Evolutionary conservation across 2,888 invertebrate genomes (phyloP), one percentile per base, ranked within the genome.

Genomic region (Cacoxenus indagator): DNA sequence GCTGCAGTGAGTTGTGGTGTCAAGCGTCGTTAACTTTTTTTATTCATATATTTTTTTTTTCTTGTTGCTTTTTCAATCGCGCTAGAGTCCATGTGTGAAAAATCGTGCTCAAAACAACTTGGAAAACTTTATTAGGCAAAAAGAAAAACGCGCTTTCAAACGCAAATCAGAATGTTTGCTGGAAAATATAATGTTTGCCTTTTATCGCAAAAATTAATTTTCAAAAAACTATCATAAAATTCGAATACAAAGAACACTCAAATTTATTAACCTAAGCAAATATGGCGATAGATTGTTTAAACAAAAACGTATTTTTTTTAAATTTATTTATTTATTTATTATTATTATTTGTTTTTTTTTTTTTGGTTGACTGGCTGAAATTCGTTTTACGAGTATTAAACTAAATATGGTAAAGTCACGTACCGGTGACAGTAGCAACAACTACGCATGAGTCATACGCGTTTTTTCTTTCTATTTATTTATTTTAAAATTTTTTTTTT

Each of bases 201-300:
- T 55, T 54, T 67, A 62, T 51, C 45, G 67, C 67, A 57, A 61
- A 54, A 48, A 61, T 62, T 67, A n/a, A 43, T 66, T 26, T 57
- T 29, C 27, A 57, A 70, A 54, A 62, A 51, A 31, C 22, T 27
- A 64, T 37, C 51, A 64, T 51, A 59, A 67, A 55, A 72, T 62
- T 65, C 64, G 64, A 67, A 27, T 22, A 55, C 43, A 51, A 73
- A 70, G 11, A 64, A 45, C 14, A 62, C 19, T n/a, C 46, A 81
- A 81, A 79, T 76, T 81, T 81, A 81, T 78, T 75, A 78, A 76
- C 74, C 79, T 71, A 51, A 17, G 73, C 78, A 81, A 82, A 82
- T 83, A 81, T 83, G 83, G 81, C 75, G 79, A 81, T 77, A 70
- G 78, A 75, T 72, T 79, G 74, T 74, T 78, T 74, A 70, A 75